A percentile compares a stretch with the other conserved stretches of the same genome.
These are phyloP conservation scores for Uloborus diversus DNA, from an alignment of 1,140 invertebrate genomes.

Conservation along the genomic window DNA sequence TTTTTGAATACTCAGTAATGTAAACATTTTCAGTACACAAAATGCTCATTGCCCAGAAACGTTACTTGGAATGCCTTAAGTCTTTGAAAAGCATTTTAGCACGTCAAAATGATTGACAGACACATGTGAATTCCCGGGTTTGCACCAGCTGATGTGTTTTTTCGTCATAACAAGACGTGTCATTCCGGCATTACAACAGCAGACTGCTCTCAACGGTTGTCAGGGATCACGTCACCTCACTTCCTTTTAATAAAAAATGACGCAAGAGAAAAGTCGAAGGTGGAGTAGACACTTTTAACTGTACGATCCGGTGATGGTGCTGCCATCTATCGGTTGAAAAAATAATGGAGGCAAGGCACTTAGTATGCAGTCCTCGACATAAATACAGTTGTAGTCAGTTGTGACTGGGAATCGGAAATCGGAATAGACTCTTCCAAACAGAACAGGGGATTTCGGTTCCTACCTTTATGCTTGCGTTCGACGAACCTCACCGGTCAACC, in stretches of 20 bases:
- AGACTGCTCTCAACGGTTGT: conserved; percentile 10
- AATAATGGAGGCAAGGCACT: no score
- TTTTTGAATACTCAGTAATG: background rate
- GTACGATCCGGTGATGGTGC: no score
- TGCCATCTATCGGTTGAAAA: no score
- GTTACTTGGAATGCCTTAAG: background rate
- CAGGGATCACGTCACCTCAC: conserved; percentile 10
- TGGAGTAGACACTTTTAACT: no score
- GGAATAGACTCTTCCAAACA: no score
- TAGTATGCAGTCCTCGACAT: no score
- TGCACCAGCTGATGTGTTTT: background rate
- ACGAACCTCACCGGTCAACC: no score
- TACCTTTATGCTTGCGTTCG: no score
- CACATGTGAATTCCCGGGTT: conserved; percentile 13
- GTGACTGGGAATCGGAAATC: no score
- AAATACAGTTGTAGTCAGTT: no score
- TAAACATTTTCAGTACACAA: background rate
- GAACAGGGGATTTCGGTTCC: no score
- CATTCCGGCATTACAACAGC: conserved; percentile 1
- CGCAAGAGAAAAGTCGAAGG: no score
- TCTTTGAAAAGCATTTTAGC: background rate
- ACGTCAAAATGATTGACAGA: background rate
- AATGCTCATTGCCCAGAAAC: background rate
- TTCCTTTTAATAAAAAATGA: background rate
- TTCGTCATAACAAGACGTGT: conserved; percentile 32